A percentile compares a stretch with the other conserved stretches of the same genome.
phyloP scores from a whole-genome alignment of 2,888 invertebrate genomes.

The Chromoteleia sp. region DNA sequence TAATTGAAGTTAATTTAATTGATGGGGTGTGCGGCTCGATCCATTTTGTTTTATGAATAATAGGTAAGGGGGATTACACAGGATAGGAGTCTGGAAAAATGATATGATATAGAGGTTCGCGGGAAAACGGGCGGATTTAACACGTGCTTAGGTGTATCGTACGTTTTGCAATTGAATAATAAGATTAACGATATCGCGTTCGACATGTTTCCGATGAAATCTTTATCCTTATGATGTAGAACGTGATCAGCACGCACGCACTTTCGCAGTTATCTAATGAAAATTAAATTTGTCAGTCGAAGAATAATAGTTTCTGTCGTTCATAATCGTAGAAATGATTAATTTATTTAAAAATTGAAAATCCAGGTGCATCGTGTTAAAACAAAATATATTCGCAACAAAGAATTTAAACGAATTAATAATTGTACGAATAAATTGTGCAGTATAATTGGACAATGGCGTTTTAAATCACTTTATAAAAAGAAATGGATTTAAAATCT shows the following conservation, averaged over 20 bases:
- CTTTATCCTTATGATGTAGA: constrained; percentile 49
- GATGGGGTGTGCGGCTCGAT: constrained; percentile 3
- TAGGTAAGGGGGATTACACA: neutral
- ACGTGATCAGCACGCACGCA: constrained; percentile 36
- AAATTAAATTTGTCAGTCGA: constrained; percentile 16
- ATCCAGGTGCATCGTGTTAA: neutral
- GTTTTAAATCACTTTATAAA: too few species aligned
- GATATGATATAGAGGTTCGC: constrained; percentile 20
- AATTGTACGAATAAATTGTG: too few species aligned
- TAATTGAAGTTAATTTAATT: constrained; percentile 42
- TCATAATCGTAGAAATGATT: neutral
- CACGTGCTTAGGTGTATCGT: constrained; percentile 45
- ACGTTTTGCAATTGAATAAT: constrained; percentile 48
- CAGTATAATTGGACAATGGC: too few species aligned
- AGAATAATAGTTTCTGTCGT: neutral
- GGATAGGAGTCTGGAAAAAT: constrained; percentile 6
- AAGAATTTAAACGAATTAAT: too few species aligned
- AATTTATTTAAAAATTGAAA: too few species aligned
- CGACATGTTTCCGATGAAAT: constrained; percentile 51
- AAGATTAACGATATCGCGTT: constrained; percentile 50
- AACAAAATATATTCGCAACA: too few species aligned
- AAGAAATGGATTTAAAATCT: too few species aligned
- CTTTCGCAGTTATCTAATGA: constrained; percentile 23
- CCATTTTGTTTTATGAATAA: constrained; percentile 47
- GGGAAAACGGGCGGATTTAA: constrained; percentile 26